Evolutionary conservation across 2,888 invertebrate genomes (phyloP), one percentile per base, ranked within the genome.

Genomic region (Drosophila cognata): DNA sequence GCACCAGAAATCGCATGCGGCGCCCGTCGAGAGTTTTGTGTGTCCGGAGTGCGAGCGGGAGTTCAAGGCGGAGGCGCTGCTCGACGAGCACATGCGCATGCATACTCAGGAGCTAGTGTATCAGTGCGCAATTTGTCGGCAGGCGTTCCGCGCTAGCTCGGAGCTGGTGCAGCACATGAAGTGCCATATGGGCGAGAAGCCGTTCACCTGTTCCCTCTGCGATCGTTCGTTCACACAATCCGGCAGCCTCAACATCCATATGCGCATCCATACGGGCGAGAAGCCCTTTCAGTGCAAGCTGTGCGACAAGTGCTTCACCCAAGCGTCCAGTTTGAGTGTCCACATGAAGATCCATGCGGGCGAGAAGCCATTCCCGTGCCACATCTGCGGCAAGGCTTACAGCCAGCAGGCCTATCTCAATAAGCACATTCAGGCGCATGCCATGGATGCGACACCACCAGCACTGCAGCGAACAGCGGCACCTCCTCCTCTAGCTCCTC

Each of bases 81-180:
- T 94, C 51, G 90, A 92, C 13, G 93, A 93, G 71, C 94, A 94
- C 76, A 92, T 93, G 91, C 90, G 92, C 6, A 91, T 93, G 82
- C 94, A 94, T 75, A 92, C 92, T 7, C 92, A 92, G 71, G 90
- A 93, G 74, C 81, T 92, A 79, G 90, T 94, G 8, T 92, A 93
- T 77, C 92, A 94, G 81, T 93, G 93, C 64, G 91, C 92, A 38
- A 92, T 94, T 73, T 93, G 93, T 59, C 90, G 92, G 4, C 83
- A 83, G 53, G 92, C 92, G 10, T 93, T 93, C 76, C 91, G 92
- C 31, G 91, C 91, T 76, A 92, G 93, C 29, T 92, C 92, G n/a
- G 93, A 93, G 77, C 75, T 93, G 59, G 93, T 93, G 46, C 93
- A 93, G 74, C 94, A 94, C 74, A 93, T 93, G 93, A 93, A 93